Conservation (phyloP, 2,113 vertebrate species). For the Aix galericulata region DNA sequence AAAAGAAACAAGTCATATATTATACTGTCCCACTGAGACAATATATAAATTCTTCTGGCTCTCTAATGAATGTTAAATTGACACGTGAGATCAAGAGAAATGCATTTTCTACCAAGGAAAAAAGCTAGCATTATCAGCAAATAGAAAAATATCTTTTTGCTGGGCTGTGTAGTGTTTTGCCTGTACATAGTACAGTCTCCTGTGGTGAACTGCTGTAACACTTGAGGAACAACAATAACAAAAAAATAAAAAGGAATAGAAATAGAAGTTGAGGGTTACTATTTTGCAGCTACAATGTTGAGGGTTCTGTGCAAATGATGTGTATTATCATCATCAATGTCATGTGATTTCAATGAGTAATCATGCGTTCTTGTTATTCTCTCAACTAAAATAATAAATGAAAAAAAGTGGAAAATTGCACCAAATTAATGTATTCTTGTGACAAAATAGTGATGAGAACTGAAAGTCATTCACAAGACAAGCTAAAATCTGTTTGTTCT, state of each 20-base stretch:
- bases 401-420: background rate
- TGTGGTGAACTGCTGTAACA: background rate
- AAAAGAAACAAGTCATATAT: background rate
- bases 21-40: background rate
- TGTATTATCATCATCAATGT: background rate
- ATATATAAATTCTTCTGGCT: background rate
- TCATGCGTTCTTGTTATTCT: slow-evolving; percentile 21
- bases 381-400: slow-evolving; percentile 17
- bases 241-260: background rate
- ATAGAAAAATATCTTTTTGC: background rate
- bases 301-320: background rate
- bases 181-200: background rate
- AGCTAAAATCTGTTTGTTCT: slow-evolving; percentile 26
- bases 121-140: background rate
- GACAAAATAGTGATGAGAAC: background rate
- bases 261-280: background rate
- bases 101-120: background rate
- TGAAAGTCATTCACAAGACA: slow-evolving; percentile 1
- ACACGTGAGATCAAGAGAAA: background rate
- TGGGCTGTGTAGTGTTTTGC: background rate
- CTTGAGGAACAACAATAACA: background rate
- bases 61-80: background rate
- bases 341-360: background rate
- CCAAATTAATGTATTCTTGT: background rate
- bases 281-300: background rate